phyloP scores from a whole-genome alignment of 2,888 invertebrate genomes.

The Gastrophysa polygoni region DNA sequence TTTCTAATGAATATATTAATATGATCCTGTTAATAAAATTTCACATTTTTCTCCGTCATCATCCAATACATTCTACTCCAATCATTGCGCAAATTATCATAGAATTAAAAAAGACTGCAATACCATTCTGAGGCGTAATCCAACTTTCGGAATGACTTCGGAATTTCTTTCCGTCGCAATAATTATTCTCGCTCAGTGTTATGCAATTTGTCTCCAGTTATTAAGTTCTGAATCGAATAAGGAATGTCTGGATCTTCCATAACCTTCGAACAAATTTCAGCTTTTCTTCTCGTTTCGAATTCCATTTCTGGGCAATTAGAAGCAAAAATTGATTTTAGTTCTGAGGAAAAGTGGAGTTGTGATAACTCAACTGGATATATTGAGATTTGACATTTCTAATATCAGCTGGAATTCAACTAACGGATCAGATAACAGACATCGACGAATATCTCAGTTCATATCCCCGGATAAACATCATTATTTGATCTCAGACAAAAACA shows the following conservation, averaged over 20 bases:
- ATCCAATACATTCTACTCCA: too few species aligned
- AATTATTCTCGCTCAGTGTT: constrained; percentile 15
- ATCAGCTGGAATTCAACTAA: too few species aligned
- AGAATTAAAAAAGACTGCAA: not conserved
- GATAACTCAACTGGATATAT: too few species aligned
- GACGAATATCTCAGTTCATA: too few species aligned
- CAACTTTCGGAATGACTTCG: constrained; percentile 18
- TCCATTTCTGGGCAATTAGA: not conserved
- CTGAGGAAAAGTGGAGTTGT: not conserved
- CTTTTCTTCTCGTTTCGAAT: not conserved
- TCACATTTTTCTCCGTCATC: too few species aligned
- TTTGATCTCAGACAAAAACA: too few species aligned
- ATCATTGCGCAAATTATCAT: too few species aligned
- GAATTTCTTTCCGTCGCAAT: constrained; percentile 12
- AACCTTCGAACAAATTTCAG: not conserved
- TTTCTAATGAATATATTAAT: too few species aligned
- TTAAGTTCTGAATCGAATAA: not conserved
- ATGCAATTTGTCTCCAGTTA: constrained; percentile 16
- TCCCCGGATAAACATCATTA: too few species aligned
- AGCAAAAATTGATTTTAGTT: not conserved
- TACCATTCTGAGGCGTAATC: not conserved
- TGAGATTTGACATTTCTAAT: too few species aligned
- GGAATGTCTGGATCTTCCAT: not conserved
- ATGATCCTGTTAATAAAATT: too few species aligned
- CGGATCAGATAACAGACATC: too few species aligned